phyloP scores from a whole-genome alignment of 2,113 vertebrate genomes.

The Pollimyrus isidori region DNA sequence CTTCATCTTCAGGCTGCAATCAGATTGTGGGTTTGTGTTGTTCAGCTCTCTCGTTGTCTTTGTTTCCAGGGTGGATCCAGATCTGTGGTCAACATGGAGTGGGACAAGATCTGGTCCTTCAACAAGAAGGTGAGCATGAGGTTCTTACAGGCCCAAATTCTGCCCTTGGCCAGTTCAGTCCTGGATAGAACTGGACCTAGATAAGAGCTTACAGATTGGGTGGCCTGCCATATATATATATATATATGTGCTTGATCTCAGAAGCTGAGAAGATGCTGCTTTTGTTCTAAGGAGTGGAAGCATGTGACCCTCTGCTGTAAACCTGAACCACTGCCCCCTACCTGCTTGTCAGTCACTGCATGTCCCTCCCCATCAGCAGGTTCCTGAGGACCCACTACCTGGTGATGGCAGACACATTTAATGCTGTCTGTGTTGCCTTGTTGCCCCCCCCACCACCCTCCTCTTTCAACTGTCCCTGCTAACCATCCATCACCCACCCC shows the following conservation, averaged over 20 bases:
- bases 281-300: neutral
- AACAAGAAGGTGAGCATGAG: slow-evolving; percentile 85
- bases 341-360: neutral
- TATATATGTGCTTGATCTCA: neutral
- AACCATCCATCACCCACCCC: too few relatives aligned
- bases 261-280: neutral
- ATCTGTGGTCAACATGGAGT: slow-evolving; percentile 98
- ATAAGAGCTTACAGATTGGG: neutral
- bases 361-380: neutral
- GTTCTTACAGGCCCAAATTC: neutral
- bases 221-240: neutral
- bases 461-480: neutral
- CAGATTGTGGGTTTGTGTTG: neutral
- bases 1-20: neutral
- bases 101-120: slow-evolving; percentile 99
- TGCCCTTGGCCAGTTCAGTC: neutral
- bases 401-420: neutral
- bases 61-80: slow-evolving; percentile 81
- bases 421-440: neutral
- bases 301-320: neutral
- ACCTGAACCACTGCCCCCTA: neutral
- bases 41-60: neutral
- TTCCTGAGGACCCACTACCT: neutral
- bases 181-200: neutral
- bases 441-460: neutral